Percentiles rank a stretch among this genome's conserved stretches.
These are phyloP conservation scores for Hydrocynus forskahlii DNA, from an alignment of 2,797 vertebrate species.

Conservation along the genomic window DNA sequence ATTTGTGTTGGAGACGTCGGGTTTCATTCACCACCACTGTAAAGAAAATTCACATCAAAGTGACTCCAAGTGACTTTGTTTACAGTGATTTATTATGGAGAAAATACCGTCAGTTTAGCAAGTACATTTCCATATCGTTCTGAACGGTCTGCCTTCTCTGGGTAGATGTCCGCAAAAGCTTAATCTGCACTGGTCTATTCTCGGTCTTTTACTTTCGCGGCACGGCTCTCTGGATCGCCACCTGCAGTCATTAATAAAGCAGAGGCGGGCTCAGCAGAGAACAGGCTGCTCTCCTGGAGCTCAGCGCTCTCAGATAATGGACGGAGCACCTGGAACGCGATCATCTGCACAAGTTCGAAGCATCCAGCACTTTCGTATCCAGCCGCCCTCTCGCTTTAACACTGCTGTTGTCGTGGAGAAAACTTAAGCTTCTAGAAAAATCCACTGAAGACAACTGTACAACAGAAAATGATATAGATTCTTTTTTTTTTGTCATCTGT, in stretches of 20 bases:
- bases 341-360: not conserved
- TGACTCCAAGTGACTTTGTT: too few species aligned
- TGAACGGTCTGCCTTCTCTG: not conserved
- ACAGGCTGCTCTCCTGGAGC: conserved; percentile 7
- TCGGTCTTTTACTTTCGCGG: not conserved
- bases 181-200: not conserved
- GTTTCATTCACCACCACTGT: too few species aligned
- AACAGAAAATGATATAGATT: too few species aligned
- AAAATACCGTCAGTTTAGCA: too few species aligned
- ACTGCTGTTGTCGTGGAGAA: not conserved
- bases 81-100: too few species aligned
- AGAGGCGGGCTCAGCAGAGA: conserved; percentile 21
- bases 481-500: too few species aligned
- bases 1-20: too few species aligned
- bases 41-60: too few species aligned
- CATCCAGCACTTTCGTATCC: not conserved
- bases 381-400: not conserved
- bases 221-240: not conserved
- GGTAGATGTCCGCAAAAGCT: not conserved
- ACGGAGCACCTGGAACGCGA: conserved; percentile 4
- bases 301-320: conserved; percentile 7
- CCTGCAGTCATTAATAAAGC: conserved; percentile 42
- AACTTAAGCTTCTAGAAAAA: too few species aligned
- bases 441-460: too few species aligned
- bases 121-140: not conserved